Evolutionary conservation across 2,113 vertebrate species (phyloP), one percentile per base, ranked within the genome.

Genomic region (Mystacornis crossleyi): DNA sequence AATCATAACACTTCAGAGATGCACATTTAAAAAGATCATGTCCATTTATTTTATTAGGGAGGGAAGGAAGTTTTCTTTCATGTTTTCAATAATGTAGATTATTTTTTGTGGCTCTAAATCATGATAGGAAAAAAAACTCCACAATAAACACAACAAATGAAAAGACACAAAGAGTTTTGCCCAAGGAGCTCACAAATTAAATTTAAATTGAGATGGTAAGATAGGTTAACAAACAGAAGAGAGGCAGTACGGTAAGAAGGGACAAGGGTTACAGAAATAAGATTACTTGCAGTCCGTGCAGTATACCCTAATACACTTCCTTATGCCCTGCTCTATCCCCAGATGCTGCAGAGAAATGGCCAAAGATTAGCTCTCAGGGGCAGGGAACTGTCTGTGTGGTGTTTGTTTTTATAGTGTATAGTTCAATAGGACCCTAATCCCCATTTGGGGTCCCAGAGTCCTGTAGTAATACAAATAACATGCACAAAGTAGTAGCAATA

Each of bases 81-180:
- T 40, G 3, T 90, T 95, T 97, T 96, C 64, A 69, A 28, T 94
- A 96, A 93, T 72, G 40, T 85, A 34, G 90, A 20, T 74, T 64
- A 19, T 43, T 74, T 81, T 89, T 33, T 48, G 43, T 31, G 26
- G 23, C 58, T 77, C 40, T 62, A 74, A 86, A 34, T 18, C 18
- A 23, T 31, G 26, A 84, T 79, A 81, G 42, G 5, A 6, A 23
- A 48, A 78, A 69, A 55, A 36, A 7, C 3, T n/a, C n/a, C 18
- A 18, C 29, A 61, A 54, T n/a, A 47, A 58, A 17, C 7, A 74
- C 29, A 87, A 47, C 10, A 78, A 91, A 48, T 69, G 8, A 91
- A 81, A 65, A 88, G 38, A 34, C n/a, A 25, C 31, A 33, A 55
- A 31, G 55, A 4, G n/a, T 86, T 84, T 51, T 77, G 36, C 53